Conservation (phyloP, 2,113 vertebrate genomes). For the Trichomycterus rosablanca region DNA sequence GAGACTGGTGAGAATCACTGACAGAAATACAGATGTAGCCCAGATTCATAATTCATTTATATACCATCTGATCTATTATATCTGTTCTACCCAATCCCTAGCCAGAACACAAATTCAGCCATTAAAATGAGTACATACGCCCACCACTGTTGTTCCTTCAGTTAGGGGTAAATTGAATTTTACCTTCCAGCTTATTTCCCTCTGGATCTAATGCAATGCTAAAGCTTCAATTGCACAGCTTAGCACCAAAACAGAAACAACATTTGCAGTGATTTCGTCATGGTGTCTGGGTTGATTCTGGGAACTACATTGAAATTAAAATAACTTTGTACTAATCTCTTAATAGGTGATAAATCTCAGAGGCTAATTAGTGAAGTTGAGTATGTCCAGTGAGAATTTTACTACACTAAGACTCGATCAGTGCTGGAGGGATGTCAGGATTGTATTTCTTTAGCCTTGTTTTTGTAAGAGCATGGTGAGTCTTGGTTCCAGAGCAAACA, state of each 20-base stretch:
- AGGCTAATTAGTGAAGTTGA: constrained; percentile 30
- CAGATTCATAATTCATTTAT: constrained; percentile 17
- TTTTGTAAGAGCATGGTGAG: constrained; percentile 14
- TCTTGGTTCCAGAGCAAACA: constrained; percentile 34
- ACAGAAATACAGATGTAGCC: constrained; percentile 20
- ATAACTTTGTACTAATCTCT: constrained; percentile 17
- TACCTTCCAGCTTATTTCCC: constrained; percentile 36
- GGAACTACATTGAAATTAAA: constrained; percentile 17
- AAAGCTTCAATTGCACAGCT: constrained; percentile 30
- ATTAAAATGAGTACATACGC: neutral
- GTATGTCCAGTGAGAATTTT: constrained; percentile 7
- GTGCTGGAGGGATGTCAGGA: constrained; percentile 25
- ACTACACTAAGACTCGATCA: constrained; percentile 28
- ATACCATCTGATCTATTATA: constrained; percentile 21
- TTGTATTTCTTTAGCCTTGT: constrained; percentile 25
- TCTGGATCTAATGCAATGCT: constrained; percentile 25
- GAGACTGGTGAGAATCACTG: no score
- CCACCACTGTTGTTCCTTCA: constrained; percentile 13
- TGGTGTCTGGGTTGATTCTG: constrained; percentile 1
- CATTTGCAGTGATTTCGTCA: constrained; percentile 32
- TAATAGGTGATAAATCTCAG: constrained; percentile 31
- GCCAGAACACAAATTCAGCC: constrained; percentile 8
- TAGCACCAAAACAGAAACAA: constrained; percentile 16
- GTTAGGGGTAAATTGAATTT: constrained; percentile 23
- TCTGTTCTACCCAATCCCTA: constrained; percentile 17